A percentile compares a stretch with the other conserved stretches of the same genome.
Conservation (phyloP, 2,888 invertebrate species). For the Oxycera nigricornis region DNA sequence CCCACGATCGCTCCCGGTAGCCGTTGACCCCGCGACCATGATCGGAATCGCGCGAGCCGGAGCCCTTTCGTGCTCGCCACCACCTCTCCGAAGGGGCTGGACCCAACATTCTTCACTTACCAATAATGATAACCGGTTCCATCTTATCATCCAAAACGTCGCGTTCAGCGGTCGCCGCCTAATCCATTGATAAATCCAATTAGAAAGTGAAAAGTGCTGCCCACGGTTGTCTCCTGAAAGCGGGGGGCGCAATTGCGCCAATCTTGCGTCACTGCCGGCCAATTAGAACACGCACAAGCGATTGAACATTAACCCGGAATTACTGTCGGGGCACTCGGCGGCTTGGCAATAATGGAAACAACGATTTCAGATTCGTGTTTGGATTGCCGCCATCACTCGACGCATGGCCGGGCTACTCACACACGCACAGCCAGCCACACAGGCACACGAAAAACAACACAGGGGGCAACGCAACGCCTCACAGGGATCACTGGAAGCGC, state of each 20-base stretch:
- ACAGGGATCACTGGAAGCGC: not conserved
- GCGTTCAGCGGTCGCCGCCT: not conserved
- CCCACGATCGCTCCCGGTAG: not conserved
- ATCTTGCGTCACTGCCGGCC: not conserved
- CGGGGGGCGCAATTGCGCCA: not conserved
- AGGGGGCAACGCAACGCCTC: conserved; percentile 10
- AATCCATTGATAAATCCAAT: conserved; percentile 39
- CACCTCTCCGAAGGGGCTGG: not conserved
- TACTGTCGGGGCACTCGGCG: not conserved
- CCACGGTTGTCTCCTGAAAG: not conserved
- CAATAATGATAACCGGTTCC: conserved; percentile 38
- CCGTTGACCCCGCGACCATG: conserved; percentile 20
- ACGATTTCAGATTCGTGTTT: not conserved
- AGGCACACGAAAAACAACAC: conserved; percentile 15
- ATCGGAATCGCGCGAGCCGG: not conserved
- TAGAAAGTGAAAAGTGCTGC: conserved; percentile 1
- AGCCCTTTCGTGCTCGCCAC: not conserved
- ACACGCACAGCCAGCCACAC: not conserved
- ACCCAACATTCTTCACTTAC: conserved; percentile 10
- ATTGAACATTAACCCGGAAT: not conserved
- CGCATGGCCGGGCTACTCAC: not conserved
- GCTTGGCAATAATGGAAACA: not conserved
- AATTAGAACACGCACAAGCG: not conserved
- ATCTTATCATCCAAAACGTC: conserved; percentile 23
- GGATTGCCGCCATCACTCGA: conserved; percentile 19